Conservation (phyloP, 2,113 vertebrate species). For the Prolemur simus region DNA sequence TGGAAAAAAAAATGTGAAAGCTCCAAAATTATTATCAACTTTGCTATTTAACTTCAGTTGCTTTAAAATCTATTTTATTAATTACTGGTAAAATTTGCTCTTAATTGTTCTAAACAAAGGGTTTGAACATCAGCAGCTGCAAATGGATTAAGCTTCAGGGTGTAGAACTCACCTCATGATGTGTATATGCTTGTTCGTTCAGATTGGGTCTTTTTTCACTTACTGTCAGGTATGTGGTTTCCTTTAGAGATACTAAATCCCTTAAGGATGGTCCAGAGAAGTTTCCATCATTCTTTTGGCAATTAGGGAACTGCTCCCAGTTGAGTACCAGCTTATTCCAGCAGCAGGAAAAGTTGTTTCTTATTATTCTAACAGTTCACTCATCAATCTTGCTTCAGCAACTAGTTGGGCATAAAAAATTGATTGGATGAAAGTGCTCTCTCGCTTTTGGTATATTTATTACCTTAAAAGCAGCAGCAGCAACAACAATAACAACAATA, state of each 20-base stretch:
- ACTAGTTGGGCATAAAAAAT: slow-evolving; percentile 31
- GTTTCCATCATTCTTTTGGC: not conserved
- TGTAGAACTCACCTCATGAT: not conserved
- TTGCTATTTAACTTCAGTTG: not conserved
- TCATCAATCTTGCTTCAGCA: not conserved
- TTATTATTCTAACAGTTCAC: not conserved
- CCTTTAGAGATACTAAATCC: not conserved
- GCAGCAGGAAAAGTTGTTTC: not conserved
- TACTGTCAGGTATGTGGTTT: not conserved
- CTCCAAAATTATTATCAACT: not conserved
- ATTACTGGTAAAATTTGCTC: not conserved
- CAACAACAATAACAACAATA: not conserved
- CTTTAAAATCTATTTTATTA: not conserved
- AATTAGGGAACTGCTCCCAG: not conserved
- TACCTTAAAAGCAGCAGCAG: not conserved
- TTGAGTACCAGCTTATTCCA: not conserved
- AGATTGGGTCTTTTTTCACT: not conserved
- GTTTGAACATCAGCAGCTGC: not conserved
- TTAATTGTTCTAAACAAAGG: not conserved
- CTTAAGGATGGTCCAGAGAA: not conserved
- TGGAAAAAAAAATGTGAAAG: not conserved
- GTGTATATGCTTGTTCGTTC: not conserved
- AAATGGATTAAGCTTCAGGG: not conserved
- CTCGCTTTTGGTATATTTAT: not conserved
- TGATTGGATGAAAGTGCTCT: not conserved